phyloP scores from a whole-genome alignment of 2,113 vertebrate species.

The Mus pahari region DNA sequence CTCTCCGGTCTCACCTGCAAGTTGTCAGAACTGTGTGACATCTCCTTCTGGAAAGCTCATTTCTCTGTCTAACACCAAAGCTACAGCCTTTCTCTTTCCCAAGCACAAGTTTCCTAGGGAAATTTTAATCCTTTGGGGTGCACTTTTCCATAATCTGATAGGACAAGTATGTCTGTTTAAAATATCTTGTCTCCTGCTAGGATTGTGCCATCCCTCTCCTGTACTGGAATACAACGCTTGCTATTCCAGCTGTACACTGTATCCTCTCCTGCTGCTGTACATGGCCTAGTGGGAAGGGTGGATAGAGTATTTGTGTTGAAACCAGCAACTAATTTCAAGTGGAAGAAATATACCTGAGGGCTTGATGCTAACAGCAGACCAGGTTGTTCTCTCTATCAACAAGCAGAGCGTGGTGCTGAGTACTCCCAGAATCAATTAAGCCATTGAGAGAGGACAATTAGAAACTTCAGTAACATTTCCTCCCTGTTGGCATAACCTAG shows the following conservation, averaged over 20 bases:
- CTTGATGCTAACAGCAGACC: not conserved
- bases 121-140: not conserved
- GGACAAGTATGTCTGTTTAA: not conserved
- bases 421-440: not conserved
- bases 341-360: not conserved
- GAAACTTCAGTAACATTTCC: slow-evolving; percentile 14
- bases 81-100: not conserved
- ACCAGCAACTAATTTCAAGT: not conserved
- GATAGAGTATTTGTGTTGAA: not conserved
- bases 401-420: not conserved
- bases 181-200: not conserved
- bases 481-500: not conserved
- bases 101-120: not conserved
- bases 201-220: not conserved
- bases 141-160: not conserved
- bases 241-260: not conserved
- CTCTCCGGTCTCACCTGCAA: not conserved
- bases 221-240: not conserved
- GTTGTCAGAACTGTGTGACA: not conserved
- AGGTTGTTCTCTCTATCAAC: not conserved
- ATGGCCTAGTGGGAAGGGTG: not conserved
- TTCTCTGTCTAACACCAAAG: not conserved
- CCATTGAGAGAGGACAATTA: not conserved
- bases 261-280: not conserved
- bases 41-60: not conserved